Evolutionary conservation across 2,113 vertebrate genomes (phyloP).

Genomic region (Carassius auratus): DNA sequence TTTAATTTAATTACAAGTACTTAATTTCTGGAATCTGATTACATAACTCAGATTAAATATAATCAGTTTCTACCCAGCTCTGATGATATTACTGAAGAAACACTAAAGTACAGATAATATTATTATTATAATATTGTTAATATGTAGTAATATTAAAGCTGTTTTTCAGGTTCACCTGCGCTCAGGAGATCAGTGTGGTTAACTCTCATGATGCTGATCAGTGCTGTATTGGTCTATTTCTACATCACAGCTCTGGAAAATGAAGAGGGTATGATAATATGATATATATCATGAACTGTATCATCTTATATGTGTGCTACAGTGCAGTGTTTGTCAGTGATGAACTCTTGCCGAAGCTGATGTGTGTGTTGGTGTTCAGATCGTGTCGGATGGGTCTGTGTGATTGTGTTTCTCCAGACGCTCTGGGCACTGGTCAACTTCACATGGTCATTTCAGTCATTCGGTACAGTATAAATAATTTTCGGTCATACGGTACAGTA

Average conservation of each 20-base stretch:
- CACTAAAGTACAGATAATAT: too few relatives aligned
- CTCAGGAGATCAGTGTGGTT: not conserved
- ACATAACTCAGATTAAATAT: too few relatives aligned
- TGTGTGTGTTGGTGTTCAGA: constrained; percentile 11
- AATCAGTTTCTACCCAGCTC: too few relatives aligned
- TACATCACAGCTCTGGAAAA: constrained; percentile 15
- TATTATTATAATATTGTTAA: too few relatives aligned
- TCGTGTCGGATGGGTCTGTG: not conserved
- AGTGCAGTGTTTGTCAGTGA: too few relatives aligned
- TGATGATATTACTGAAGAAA: too few relatives aligned
- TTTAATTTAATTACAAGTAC: too few relatives aligned
- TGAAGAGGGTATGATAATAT: not conserved
- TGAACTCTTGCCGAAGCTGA: not conserved
- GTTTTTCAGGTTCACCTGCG: not conserved
- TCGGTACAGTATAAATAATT: not conserved
- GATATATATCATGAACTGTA: not conserved
- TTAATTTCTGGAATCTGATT: too few relatives aligned
- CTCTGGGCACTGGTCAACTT: not conserved
- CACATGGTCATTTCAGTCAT: rapidly evolving
- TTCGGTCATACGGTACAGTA: not conserved
- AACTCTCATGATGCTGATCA: not conserved
- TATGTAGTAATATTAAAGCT: not conserved
- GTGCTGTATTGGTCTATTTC: not conserved
- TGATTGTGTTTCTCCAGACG: not conserved
- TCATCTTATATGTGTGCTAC: too few relatives aligned